Conservation (phyloP, 2,113 vertebrate genomes). For the Setophaga kirtlandii region DNA sequence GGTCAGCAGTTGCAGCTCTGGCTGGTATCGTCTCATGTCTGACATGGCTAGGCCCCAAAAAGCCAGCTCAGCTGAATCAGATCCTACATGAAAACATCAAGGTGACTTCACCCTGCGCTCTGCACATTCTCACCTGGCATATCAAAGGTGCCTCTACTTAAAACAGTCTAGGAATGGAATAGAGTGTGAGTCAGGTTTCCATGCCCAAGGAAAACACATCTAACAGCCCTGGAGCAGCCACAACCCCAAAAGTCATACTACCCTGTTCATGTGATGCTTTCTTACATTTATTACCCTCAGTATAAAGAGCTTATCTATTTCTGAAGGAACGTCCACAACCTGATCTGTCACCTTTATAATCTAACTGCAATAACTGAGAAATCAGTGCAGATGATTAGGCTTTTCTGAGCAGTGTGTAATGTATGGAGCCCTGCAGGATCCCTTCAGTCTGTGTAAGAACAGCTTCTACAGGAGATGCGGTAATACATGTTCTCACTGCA, state of each 20-base stretch:
- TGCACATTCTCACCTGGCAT: background rate
- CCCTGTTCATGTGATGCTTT: background rate
- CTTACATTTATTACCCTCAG: background rate
- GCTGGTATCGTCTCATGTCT: accelerated
- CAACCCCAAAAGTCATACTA: accelerated
- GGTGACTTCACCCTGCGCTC: background rate
- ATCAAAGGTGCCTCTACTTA: background rate
- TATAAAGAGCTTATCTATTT: background rate
- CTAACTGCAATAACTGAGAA: background rate
- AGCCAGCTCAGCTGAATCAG: background rate
- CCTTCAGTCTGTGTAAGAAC: background rate
- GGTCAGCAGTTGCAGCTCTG: background rate
- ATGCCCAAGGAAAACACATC: background rate
- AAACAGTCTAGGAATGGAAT: background rate
- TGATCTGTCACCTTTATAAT: background rate
- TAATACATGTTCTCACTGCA: background rate
- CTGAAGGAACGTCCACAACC: background rate
- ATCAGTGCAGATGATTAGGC: background rate
- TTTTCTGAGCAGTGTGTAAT: background rate
- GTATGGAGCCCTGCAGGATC: background rate
- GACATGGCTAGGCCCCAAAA: background rate
- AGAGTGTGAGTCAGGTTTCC: background rate
- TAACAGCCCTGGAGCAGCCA: background rate
- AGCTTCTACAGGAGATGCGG: background rate
- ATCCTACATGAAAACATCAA: background rate